Evolutionary conservation across 2,797 vertebrate species (phyloP), one percentile per base, ranked within the genome.

Genomic region (Sebastolobus alascanus): DNA sequence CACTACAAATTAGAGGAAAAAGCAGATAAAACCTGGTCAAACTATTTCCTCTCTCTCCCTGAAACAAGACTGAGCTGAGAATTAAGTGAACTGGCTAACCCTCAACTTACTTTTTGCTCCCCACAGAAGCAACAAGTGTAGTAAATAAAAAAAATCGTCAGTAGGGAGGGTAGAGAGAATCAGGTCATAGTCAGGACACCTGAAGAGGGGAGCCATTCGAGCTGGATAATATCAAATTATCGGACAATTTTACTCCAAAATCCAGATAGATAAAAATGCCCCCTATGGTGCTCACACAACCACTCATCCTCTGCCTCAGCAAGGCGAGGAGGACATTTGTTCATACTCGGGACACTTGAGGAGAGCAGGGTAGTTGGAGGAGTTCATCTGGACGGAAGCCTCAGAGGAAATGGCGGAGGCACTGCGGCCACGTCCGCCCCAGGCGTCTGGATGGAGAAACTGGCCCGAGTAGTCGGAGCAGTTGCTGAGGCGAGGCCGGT

Each of bases 271-370:
- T 85, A 70, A 68, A 77, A 80, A 64, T 35, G 67, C 70, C 60
- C 25, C 27, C 33, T 55, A 8, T 0, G 5, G 27, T 54, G 13
- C 37, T 31, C 20, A 77, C 33, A 38, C 52, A 25, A 13, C 55
- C 9, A 25, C 5, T 35, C 10, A 4, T 65, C n/a, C 20, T 54
- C 37, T 18, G 61, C 78, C 69, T 98, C 96, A 98, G 92, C 97
- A 98, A 0, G 97, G 97, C 1, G 97, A 97, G 1, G 97, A 98
- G 37, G 97, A 97, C 96, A 98, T 97, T 79, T 97, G 97, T 92
- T 98, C 96, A 0, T 97, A 97, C 84, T 97, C 97, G 0, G 97
- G 97, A 87, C 97, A 98, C 87, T 97, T 98, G 87, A 98, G 97
- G 68, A 98, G 96, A 29, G 97, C 97, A 0, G 97, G 97, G 89